Percentiles rank a stretch among this genome's conserved stretches.
phyloP scores from a whole-genome alignment of 2,113 vertebrate species.

The Steatornis caripensis region DNA sequence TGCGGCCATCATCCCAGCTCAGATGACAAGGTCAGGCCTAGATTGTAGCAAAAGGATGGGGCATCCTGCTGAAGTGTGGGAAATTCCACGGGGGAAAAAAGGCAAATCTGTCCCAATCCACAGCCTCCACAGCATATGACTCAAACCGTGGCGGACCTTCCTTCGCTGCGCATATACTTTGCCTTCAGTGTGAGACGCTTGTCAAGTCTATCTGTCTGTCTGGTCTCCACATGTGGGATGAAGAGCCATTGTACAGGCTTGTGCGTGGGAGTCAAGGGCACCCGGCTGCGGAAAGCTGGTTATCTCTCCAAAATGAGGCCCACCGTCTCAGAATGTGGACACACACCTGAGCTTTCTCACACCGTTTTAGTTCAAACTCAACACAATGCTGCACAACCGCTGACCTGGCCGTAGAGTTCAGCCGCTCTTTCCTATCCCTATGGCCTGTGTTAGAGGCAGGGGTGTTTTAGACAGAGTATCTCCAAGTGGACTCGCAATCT shows the following conservation, averaged over 20 bases:
- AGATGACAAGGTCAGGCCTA: not conserved
- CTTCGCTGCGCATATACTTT: not conserved
- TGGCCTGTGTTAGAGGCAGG: not conserved
- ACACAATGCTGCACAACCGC: not conserved
- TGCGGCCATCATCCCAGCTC: not conserved
- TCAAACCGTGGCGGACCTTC: not conserved
- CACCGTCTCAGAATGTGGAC: fast-evolving
- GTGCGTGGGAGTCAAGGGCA: not conserved
- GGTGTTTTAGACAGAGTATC: not conserved
- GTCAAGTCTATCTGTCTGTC: not conserved
- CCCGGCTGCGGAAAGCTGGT: not conserved
- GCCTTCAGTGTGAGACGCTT: not conserved
- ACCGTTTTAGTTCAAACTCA: not conserved
- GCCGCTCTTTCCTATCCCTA: too few species aligned
- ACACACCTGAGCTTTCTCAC: not conserved
- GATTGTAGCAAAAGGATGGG: not conserved
- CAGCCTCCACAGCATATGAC: fast-evolving
- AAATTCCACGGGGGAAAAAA: not conserved
- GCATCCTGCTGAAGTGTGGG: not conserved
- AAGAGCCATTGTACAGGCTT: not conserved
- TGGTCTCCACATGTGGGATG: not conserved
- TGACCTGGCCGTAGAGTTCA: not conserved
- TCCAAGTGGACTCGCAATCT: not conserved
- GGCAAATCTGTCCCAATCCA: not conserved
- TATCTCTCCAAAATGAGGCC: not conserved